These are phyloP conservation scores for Recurvirostra avosetta DNA, from an alignment of 2,113 vertebrate species.

Conservation along the genomic window DNA sequence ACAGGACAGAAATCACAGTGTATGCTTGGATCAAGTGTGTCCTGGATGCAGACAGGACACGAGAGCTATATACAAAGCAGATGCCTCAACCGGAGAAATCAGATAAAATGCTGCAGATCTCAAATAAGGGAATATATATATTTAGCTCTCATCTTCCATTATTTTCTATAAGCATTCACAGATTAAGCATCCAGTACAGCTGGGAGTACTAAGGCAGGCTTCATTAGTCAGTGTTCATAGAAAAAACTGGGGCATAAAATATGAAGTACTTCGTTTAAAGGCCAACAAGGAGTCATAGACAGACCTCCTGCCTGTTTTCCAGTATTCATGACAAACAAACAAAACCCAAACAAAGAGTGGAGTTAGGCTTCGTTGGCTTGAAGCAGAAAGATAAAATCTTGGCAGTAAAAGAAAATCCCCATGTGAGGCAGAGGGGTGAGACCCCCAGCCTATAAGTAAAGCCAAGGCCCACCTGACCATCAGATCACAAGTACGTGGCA, in stretches of 20 bases:
- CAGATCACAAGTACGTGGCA: background rate
- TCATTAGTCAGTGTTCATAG: background rate
- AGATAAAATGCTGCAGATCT: background rate
- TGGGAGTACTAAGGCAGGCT: background rate
- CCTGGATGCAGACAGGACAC: background rate
- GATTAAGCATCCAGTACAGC: background rate
- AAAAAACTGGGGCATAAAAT: background rate
- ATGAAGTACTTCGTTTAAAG: background rate
- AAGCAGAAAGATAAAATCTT: background rate
- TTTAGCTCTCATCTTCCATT: background rate
- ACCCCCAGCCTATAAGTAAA: background rate
- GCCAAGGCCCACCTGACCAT: background rate
- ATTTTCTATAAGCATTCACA: background rate
- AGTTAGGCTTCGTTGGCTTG: background rate
- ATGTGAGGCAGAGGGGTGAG: background rate
- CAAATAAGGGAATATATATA: background rate
- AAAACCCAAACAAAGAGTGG: background rate
- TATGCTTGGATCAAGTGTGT: background rate
- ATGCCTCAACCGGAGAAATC: background rate
- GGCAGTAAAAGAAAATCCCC: background rate
- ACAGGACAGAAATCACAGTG: background rate
- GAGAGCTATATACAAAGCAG: background rate
- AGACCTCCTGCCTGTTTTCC: background rate
- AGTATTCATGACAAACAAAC: background rate
- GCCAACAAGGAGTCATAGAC: background rate